Conservation (phyloP, 2,113 vertebrate species). For the Pachyramphus minor region DNA sequence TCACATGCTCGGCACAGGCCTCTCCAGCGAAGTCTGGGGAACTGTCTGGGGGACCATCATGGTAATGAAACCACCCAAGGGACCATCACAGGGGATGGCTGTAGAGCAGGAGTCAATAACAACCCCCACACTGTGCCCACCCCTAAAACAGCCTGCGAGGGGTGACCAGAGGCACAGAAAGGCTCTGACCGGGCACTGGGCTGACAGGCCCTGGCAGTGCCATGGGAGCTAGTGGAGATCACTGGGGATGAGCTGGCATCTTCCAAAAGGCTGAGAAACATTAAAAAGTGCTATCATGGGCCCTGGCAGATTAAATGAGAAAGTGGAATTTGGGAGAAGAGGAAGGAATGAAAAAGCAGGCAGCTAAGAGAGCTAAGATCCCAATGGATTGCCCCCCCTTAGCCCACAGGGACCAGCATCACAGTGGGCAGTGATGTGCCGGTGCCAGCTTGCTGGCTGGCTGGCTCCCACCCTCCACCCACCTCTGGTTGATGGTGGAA, state of each 20-base stretch:
- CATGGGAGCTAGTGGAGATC: not conserved
- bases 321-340: not conserved
- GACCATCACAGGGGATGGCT: not conserved
- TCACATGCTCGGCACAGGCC: rapidly evolving
- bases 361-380: not conserved
- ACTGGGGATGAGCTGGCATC: not conserved
- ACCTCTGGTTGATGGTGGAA: not conserved
- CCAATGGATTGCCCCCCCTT: not conserved
- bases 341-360: not conserved
- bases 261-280: not conserved
- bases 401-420: not conserved
- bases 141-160: not conserved
- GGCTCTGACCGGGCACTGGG: not conserved
- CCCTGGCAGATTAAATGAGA: not conserved
- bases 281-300: not conserved
- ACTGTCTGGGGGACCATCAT: not conserved
- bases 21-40: rapidly evolving
- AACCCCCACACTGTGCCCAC: not conserved
- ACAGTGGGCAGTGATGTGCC: rapidly evolving
- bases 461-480: not conserved
- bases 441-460: too few relatives aligned
- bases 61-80: not conserved
- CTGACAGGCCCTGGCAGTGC: not conserved
- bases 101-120: not conserved
- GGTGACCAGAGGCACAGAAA: not conserved